Percentiles rank a stretch among this genome's conserved stretches.
Evolutionary conservation across 1,140 invertebrate species (phyloP).

Genomic region (Bacillus rossius): DNA sequence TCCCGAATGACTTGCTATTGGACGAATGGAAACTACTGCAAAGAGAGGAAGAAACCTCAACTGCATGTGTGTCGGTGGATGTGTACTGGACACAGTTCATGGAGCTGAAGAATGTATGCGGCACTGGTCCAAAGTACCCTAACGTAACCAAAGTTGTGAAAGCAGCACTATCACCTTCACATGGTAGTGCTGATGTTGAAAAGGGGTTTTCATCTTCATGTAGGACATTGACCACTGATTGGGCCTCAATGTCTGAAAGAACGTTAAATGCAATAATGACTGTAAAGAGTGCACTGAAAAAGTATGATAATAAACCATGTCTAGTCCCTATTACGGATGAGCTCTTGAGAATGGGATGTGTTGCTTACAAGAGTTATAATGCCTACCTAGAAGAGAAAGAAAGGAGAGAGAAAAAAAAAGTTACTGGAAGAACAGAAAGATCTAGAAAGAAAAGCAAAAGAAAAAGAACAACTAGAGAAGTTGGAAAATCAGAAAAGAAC

Average conservation of each 20-base stretch:
- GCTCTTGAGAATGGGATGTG: background rate
- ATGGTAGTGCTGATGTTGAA: constrained; percentile 11
- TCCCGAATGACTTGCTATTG: no score
- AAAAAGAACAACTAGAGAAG: no score
- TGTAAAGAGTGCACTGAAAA: background rate
- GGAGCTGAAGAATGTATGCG: no score
- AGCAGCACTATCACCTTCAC: constrained; percentile 7
- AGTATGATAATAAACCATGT: background rate
- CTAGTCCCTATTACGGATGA: background rate
- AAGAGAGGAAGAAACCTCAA: no score
- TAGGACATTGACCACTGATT: background rate
- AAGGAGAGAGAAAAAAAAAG: background rate
- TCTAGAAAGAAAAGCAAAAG: no score
- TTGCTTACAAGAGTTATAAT: background rate
- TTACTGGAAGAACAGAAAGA: no score
- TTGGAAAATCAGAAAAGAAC: no score
- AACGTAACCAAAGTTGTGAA: constrained; percentile 6
- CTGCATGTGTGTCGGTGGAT: no score
- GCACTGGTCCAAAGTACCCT: constrained; percentile 3
- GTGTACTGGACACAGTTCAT: no score
- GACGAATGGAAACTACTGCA: no score
- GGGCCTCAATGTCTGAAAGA: constrained; percentile 6
- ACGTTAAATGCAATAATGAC: constrained; percentile 5
- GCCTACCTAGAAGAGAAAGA: background rate
- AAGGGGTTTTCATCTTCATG: constrained; percentile 7